phyloP scores from a whole-genome alignment of 2,113 vertebrate genomes.

The Myodes glareolus region DNA sequence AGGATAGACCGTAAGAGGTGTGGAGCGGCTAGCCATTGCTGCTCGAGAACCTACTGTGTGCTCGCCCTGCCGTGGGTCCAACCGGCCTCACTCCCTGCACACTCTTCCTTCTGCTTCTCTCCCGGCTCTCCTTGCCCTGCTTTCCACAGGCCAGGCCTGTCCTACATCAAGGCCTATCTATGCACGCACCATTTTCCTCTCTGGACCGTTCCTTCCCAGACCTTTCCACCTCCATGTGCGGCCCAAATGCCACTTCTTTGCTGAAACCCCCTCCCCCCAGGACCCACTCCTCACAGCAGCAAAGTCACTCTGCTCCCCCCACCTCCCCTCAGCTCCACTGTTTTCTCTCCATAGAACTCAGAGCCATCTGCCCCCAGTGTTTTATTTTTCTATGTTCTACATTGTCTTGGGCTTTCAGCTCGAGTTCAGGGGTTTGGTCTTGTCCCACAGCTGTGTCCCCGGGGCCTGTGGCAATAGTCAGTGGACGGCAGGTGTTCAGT shows the following conservation, averaged over 20 bases:
- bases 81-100: neutral
- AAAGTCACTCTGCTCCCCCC: neutral
- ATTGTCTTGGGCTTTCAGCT: neutral
- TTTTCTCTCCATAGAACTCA: neutral
- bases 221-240: neutral
- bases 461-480: neutral
- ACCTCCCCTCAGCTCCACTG: too few relatives aligned
- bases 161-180: neutral
- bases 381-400: neutral
- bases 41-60: neutral
- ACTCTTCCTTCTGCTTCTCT: rapidly evolving
- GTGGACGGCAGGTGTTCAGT: neutral
- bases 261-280: neutral
- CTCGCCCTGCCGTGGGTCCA: neutral
- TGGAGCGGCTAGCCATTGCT: too few relatives aligned
- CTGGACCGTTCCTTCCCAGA: neutral
- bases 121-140: too few relatives aligned
- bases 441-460: neutral
- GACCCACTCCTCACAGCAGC: neutral
- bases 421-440: neutral
- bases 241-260: neutral
- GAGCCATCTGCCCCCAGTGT: neutral
- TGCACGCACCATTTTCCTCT: neutral
- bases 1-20: neutral
- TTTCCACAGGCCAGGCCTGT: neutral